Conservation (phyloP, 1,140 invertebrate species). For the Lethrus apterus region DNA sequence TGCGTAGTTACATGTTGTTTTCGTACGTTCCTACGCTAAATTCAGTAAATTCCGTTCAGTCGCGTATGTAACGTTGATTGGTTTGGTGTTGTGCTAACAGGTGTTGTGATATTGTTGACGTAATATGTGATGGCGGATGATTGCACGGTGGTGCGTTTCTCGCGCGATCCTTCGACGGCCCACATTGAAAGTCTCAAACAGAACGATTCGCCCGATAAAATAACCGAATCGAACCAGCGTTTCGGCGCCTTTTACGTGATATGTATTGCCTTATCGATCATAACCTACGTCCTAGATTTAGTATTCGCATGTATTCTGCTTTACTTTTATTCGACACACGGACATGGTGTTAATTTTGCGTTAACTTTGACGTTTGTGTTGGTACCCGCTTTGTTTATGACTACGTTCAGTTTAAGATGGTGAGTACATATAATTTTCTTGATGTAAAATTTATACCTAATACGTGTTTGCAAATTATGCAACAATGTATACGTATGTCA, state of each 20-base stretch:
- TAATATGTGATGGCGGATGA: constrained; percentile 30
- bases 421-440: constrained; percentile 26
- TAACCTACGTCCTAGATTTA: constrained; percentile 42
- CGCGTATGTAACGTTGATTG: background rate
- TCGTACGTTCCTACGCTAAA: too few species aligned
- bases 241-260: constrained; percentile 36
- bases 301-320: constrained; percentile 40
- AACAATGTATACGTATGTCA: too few species aligned
- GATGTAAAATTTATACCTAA: constrained; percentile 2
- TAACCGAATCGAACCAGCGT: constrained; percentile 27
- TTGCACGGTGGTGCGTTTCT: constrained; percentile 40
- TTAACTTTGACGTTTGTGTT: constrained; percentile 43
- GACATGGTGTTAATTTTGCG: constrained; percentile 40
- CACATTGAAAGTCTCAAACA: constrained; percentile 37
- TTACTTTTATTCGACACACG: constrained; percentile 40
- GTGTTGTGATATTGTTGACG: too few species aligned
- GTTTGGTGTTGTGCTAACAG: background rate
- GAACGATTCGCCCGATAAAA: constrained; percentile 30
- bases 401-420: constrained; percentile 44
- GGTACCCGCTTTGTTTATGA: constrained; percentile 41
- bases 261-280: constrained; percentile 39
- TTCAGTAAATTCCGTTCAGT: background rate
- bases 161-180: constrained; percentile 34
- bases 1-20: too few species aligned
- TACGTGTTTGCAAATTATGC: too few species aligned